Conservation (phyloP, 2,113 vertebrate genomes). For the Pseudolaguvia tuberculata region DNA sequence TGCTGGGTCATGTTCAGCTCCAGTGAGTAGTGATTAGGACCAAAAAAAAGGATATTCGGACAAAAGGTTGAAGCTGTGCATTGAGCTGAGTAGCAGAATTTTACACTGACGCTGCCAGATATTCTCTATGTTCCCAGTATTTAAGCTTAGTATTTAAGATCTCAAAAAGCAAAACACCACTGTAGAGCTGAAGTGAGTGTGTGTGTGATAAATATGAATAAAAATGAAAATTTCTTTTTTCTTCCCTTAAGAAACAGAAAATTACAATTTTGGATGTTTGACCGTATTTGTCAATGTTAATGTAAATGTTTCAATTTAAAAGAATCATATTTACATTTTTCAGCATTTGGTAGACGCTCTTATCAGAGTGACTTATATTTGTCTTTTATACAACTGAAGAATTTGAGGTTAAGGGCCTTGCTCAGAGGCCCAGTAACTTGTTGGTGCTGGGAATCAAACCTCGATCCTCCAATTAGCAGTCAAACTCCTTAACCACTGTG, state of each 20-base stretch:
- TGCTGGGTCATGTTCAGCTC: slow-evolving; percentile 7
- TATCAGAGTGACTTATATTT: too few relatives aligned
- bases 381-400: too few relatives aligned
- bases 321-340: too few relatives aligned
- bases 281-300: too few relatives aligned
- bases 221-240: neutral
- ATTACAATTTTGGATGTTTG: neutral
- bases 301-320: too few relatives aligned
- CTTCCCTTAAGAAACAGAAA: neutral
- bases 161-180: too few relatives aligned
- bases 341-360: too few relatives aligned
- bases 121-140: neutral
- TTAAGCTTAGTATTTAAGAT: neutral
- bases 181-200: neutral
- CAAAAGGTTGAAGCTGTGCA: slow-evolving; percentile 7
- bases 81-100: neutral
- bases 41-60: slow-evolving; percentile 16
- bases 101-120: neutral
- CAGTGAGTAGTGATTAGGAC: slow-evolving; percentile 15
- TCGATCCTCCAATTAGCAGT: too few relatives aligned
- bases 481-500: too few relatives aligned
- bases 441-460: too few relatives aligned
- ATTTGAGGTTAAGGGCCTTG: too few relatives aligned
- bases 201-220: neutral
- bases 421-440: too few relatives aligned